Percentiles rank a stretch among this genome's conserved stretches.
phyloP scores from a whole-genome alignment of 2,888 invertebrate genomes.

The Luperina nickerlii region DNA sequence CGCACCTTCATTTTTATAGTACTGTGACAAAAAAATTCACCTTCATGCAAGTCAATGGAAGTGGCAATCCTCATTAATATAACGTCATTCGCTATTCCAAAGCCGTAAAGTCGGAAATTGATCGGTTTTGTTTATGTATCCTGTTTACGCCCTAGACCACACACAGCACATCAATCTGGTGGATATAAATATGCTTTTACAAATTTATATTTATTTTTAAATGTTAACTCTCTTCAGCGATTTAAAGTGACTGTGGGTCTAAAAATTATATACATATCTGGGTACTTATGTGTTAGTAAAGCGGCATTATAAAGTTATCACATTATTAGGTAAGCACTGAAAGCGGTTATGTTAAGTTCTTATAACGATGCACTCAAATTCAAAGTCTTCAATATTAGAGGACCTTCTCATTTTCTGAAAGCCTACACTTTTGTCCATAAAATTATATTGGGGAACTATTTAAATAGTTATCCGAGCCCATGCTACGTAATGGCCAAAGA shows the following conservation, averaged over 20 bases:
- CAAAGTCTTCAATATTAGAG: not conserved
- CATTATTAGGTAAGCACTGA: not conserved
- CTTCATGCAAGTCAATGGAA: constrained; percentile 79
- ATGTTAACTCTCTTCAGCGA: not conserved
- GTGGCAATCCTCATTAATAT: constrained; percentile 65
- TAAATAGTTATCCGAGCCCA: constrained; percentile 48
- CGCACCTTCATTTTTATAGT: constrained; percentile 72
- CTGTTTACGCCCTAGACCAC: constrained; percentile 35
- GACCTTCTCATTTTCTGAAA: constrained; percentile 29
- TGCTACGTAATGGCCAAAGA: constrained; percentile 44
- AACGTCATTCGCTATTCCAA: constrained; percentile 51
- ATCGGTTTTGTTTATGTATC: constrained; percentile 53
- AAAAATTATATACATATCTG: not conserved
- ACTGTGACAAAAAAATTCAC: constrained; percentile 68
- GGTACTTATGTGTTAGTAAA: not conserved
- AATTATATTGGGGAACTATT: constrained; percentile 52
- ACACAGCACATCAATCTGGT: constrained; percentile 6
- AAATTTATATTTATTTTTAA: constrained; percentile 4
- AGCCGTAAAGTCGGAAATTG: constrained; percentile 56
- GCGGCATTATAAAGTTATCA: not conserved
- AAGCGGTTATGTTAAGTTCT: not conserved
- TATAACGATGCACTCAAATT: not conserved
- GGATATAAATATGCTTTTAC: constrained; percentile 5
- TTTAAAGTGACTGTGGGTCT: not conserved
- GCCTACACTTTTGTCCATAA: constrained; percentile 35